These are phyloP conservation scores for Cricetomys ansorgei DNA, from an alignment of 2,113 vertebrate genomes.

Conservation along the genomic window DNA sequence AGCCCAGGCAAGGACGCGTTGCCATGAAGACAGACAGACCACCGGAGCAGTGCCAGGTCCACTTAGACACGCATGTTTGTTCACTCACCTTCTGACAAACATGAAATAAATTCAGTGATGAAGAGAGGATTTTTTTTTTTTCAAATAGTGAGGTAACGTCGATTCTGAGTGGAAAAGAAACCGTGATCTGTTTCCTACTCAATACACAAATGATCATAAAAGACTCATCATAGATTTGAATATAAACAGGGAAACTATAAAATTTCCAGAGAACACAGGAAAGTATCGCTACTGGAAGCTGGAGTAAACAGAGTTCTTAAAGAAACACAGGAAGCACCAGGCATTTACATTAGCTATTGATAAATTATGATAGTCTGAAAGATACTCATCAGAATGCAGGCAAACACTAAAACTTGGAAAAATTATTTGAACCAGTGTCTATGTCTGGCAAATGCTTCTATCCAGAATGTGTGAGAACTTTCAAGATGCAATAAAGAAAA, in stretches of 20 bases:
- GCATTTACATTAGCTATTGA: constrained; percentile 8
- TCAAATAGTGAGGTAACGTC: not conserved
- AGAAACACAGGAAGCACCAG: not conserved
- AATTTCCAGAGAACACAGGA: not conserved
- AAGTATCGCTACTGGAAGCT: not conserved
- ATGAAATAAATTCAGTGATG: not conserved
- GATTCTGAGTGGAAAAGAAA: not conserved
- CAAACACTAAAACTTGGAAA: not conserved
- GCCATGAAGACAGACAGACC: not conserved
- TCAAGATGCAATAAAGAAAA: not conserved
- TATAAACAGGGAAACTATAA: constrained; percentile 8
- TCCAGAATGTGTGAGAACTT: constrained; percentile 10
- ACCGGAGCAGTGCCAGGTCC: not conserved
- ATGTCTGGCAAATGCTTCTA: not conserved
- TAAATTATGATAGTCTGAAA: not conserved
- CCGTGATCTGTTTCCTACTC: not conserved
- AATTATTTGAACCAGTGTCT: not conserved
- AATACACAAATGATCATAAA: not conserved
- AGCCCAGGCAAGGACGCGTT: not conserved
- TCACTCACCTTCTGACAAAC: constrained; percentile 21
- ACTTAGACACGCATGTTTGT: not conserved
- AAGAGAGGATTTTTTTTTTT: not conserved
- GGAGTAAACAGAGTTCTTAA: not conserved
- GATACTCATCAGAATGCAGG: not conserved
- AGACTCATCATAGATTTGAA: not conserved